These are phyloP conservation scores for Lumbricus terrestris DNA, from an alignment of 2,888 invertebrate species.

Conservation along the genomic window DNA sequence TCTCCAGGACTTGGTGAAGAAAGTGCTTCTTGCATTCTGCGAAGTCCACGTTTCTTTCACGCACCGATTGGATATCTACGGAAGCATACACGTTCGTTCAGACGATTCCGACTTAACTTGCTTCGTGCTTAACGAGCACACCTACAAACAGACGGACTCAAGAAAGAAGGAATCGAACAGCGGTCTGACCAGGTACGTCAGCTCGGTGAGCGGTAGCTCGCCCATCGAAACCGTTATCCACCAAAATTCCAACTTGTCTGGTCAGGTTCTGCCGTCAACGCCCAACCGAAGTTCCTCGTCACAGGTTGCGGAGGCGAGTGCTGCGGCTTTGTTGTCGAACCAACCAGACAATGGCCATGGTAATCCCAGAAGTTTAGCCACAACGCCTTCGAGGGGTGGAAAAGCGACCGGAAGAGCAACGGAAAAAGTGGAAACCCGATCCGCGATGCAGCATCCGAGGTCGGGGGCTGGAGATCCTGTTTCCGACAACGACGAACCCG, in stretches of 20 bases:
- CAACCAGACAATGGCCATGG: neutral
- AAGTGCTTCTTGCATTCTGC: constrained; percentile 27
- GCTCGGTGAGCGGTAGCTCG: neutral
- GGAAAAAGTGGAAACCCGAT: neutral
- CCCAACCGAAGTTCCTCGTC: neutral
- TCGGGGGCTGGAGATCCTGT: neutral
- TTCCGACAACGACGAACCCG: neutral
- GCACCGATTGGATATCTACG: constrained; percentile 27
- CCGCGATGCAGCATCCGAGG: neutral
- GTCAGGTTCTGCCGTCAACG: neutral
- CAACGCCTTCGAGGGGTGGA: neutral
- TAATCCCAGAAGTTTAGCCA: neutral
- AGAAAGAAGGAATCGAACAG: neutral
- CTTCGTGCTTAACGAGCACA: constrained; percentile 30
- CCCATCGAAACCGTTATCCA: neutral
- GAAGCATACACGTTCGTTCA: constrained; percentile 28
- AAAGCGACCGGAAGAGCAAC: neutral
- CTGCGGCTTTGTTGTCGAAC: neutral
- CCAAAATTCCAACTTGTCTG: neutral
- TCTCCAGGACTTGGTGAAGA: constrained; percentile 27
- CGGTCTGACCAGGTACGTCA: neutral
- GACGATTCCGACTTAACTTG: constrained; percentile 26
- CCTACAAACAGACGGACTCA: neutral
- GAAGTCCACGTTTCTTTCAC: constrained; percentile 27
- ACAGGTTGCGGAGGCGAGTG: neutral